A percentile compares a stretch with the other conserved stretches of the same genome.
These are phyloP conservation scores for Bettongia penicillata DNA, from an alignment of 2,113 vertebrate species.

Conservation along the genomic window DNA sequence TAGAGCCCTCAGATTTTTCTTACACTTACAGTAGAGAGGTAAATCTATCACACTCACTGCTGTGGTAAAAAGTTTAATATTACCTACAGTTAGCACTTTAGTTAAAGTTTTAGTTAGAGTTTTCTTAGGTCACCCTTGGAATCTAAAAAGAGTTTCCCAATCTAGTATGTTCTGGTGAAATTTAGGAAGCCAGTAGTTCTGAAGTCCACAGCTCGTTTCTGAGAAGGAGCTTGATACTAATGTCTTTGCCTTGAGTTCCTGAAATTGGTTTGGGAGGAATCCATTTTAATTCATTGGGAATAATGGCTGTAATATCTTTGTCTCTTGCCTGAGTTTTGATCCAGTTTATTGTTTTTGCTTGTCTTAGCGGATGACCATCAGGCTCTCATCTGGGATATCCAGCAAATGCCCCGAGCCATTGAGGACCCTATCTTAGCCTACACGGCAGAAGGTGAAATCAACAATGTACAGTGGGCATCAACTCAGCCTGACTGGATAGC, in stretches of 20 bases:
- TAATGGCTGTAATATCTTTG: neutral
- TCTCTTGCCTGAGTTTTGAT: constrained; percentile 9
- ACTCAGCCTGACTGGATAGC: constrained; percentile 99
- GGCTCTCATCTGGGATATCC: constrained; percentile 99
- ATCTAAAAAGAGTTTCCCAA: constrained; percentile 4
- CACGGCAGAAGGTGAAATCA: constrained; percentile 98
- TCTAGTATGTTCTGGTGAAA: neutral
- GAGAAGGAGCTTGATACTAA: neutral
- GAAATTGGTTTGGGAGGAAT: neutral
- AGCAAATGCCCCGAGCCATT: constrained; percentile 99
- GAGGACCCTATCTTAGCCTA: constrained; percentile 99
- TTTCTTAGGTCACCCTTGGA: neutral
- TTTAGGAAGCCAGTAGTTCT: neutral
- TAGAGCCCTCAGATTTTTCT: neutral
- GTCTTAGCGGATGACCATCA: constrained; percentile 97
- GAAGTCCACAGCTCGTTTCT: neutral
- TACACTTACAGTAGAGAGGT: neutral
- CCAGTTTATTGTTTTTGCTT: constrained; percentile 39
- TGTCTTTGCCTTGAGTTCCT: neutral
- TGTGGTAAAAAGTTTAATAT: neutral
- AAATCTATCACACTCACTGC: neutral
- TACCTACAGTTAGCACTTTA: neutral
- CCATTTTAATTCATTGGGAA: neutral
- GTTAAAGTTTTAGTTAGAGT: neutral
- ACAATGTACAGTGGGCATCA: constrained; percentile 99